Base-by-base conservation (phyloP, 2,797 vertebrate genomes). In the Poeciliopsis infans region DNA sequence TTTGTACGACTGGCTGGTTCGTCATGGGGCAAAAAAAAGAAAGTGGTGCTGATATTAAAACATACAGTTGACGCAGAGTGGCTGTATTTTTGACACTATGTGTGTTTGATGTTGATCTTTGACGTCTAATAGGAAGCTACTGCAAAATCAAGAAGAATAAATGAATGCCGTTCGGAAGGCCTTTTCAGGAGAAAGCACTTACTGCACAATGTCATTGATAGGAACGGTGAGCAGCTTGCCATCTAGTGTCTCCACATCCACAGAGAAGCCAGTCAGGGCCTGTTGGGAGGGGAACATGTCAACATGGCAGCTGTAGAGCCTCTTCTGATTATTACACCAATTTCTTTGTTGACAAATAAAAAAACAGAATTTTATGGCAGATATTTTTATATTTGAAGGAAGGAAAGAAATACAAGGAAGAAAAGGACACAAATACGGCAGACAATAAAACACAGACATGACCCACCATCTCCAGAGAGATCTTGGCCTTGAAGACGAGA, bases 171-270 rank as follows among this genome's bases (percentile, higher is more conserved):
- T 72, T 77, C 11, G 39, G 6, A 5, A 61, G 36, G 10, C 7
- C 7, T 10, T 18, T 51, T 16, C n/a, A 76, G 15, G 5, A 5
- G 8, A 49, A 82, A 85, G 16, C 66, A 95, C 98, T 97, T 88
- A 99, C 98, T 98, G 95, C 74, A 99, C 95, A 1, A 98, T 96
- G 80, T 98, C 96, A 2, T 98, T 99, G 90, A 99, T 87, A 46
- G 97, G 97, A 86, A 99, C 95, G 85, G 92, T 96, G 77, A 99
- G 94, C 7, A 97, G 91, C 74, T 97, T 94, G 89, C 96, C 96
- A 74, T 99, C 98, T 78, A 99, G 92, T 0, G 97, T 99, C 89
- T 94, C 94, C 82, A 99, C 94, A 0, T 95, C 95, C 87, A 99
- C 94, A 0, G 96, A 95, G 89, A 97, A 98, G 7, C 98, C 97